Evolutionary conservation across 2,113 vertebrate species (phyloP), one percentile per base, ranked within the genome.

Genomic region (Prionailurus bengalensis): DNA sequence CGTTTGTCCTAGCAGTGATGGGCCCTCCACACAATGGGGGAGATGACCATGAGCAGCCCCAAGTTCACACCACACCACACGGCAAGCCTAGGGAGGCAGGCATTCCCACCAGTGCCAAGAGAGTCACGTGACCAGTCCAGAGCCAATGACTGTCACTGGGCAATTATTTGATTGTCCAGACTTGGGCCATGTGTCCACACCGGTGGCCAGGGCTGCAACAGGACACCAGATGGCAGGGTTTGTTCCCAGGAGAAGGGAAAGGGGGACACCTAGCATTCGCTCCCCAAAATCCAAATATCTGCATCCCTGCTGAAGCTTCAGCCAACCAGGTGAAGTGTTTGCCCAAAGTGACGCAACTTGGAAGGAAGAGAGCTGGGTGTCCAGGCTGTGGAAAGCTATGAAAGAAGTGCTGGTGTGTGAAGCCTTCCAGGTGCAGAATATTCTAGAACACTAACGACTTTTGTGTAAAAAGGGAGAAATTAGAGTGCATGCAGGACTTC

Each of bases 381-480:
- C 68, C 5, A 19, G 48, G 63, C 10, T 36, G 0, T n/a, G 14
- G 25, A 81, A 58, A 63, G 61, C 66, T 51, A 0, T 0, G 19
- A 58, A 61, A 29, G 10, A 42, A 73, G 27, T 7, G 5, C 42
- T 31, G 8, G 4, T 21, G 6, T 3, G 0, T 17, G 53, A 71
- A 45, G 42, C 4, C 16, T 53, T 55, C 5, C 1, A 9, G 1
- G 15, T 21, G 0, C 36, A 23, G 33, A 51, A 29, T 1, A 3
- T 19, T 51, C 31, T 53, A 48, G 9, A 48, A 6, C 5, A 1
- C 39, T 65, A 8, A 21, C 7, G 9, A 13, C 61, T n/a, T 81
- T 36, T 8, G n/a, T 8, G 12, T 55, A 55, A 68, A 79, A 70
- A 92, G 39, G 29, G 39, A 61, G 27, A 29, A 76, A 66, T 42